These are phyloP conservation scores for Catagonus wagneri DNA, from an alignment of 2,113 vertebrate genomes.

Conservation along the genomic window DNA sequence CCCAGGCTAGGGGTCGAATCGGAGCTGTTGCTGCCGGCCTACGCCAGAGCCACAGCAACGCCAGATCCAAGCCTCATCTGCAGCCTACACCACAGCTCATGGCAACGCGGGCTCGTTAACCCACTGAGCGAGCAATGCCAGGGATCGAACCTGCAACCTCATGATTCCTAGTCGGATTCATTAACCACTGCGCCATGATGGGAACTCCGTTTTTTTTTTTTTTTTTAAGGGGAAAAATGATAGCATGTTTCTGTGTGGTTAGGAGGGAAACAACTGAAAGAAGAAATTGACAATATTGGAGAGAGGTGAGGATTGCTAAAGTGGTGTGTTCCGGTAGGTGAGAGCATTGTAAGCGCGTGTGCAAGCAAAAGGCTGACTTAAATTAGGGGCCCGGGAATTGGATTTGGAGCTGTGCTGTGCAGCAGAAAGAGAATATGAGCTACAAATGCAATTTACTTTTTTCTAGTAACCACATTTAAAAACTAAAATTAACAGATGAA, in stretches of 20 bases:
- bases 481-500: neutral
- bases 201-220: too few species aligned
- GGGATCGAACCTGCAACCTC: too few species aligned
- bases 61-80: too few species aligned
- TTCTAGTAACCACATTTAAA: neutral
- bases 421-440: neutral
- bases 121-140: too few species aligned
- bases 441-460: neutral
- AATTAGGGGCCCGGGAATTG: neutral
- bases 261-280: neutral
- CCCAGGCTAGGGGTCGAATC: too few species aligned
- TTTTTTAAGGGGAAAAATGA: neutral
- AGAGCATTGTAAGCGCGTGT: neutral
- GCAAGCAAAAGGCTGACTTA: neutral
- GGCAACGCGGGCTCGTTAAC: too few species aligned
- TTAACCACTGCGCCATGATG: too few species aligned
- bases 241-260: neutral
- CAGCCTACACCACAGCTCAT: too few species aligned
- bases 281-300: neutral
- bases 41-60: too few species aligned
- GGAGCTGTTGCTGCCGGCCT: too few species aligned
- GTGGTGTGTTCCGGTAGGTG: neutral
- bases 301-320: neutral
- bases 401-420: neutral
- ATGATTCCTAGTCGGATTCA: too few species aligned